phyloP scores from a whole-genome alignment of 2,888 invertebrate genomes.

The Subacronicta megacephala region DNA sequence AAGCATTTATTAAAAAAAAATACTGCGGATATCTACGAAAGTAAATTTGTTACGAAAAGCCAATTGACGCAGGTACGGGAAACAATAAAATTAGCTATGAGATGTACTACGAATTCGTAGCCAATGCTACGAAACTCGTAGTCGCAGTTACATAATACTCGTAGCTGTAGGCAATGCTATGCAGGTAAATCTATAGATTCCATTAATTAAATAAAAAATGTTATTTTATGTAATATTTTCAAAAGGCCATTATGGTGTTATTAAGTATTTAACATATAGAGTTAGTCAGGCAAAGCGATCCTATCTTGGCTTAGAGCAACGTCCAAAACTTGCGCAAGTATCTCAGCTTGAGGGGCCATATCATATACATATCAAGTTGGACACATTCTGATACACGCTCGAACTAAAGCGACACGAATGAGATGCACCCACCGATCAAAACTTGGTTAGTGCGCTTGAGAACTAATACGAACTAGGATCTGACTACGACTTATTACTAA shows the following conservation, averaged over 20 bases:
- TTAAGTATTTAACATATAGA: not conserved
- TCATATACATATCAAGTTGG: constrained; percentile 11
- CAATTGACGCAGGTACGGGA: no score
- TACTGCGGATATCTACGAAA: no score
- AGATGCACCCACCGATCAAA: constrained; percentile 38
- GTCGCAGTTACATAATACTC: not conserved
- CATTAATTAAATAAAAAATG: no score
- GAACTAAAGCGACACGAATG: constrained; percentile 9
- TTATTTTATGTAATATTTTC: no score
- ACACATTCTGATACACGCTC: constrained; percentile 3
- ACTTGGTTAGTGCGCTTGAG: constrained; percentile 36
- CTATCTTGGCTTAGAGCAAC: not conserved
- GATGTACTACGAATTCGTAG: not conserved
- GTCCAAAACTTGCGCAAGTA: not conserved
- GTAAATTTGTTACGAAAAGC: no score
- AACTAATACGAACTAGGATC: constrained; percentile 37
- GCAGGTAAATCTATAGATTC: no score
- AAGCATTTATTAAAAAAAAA: no score
- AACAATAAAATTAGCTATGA: no score
- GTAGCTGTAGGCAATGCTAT: no score
- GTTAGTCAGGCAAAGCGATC: not conserved
- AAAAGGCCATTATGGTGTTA: no score
- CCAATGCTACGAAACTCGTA: not conserved
- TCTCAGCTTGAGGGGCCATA: not conserved
- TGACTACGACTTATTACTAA: constrained; percentile 46